Evolutionary conservation across 2,888 invertebrate genomes (phyloP).

Genomic region (Laspeyria flexula): DNA sequence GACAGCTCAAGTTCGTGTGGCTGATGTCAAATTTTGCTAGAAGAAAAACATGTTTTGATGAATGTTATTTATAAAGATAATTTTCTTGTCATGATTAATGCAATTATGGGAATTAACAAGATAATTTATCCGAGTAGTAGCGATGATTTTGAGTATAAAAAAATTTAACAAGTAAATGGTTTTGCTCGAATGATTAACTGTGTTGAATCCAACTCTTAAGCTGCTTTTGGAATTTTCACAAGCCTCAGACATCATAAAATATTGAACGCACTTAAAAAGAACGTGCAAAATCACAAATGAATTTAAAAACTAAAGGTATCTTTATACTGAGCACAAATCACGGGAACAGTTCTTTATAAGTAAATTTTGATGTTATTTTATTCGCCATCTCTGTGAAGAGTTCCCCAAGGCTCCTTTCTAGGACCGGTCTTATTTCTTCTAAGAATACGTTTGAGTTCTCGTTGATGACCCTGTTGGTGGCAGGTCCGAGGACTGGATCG

Average conservation of each 20-base stretch:
- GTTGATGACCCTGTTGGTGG: conserved; percentile 89
- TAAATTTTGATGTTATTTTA: conserved; percentile 88
- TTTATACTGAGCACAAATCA: conserved; percentile 45
- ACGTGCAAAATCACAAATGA: conserved; percentile 33
- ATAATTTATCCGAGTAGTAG: too few species aligned
- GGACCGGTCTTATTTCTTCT: conserved; percentile 88
- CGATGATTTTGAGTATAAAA: too few species aligned
- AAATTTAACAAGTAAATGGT: too few species aligned
- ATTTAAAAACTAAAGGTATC: conserved; percentile 18
- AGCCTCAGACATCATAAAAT: conserved; percentile 16
- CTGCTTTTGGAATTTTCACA: conserved; percentile 26
- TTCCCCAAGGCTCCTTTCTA: conserved; percentile 87
- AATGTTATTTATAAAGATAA: too few species aligned
- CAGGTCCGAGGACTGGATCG: conserved; percentile 88
- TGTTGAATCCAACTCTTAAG: conserved; percentile 13
- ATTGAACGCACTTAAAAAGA: conserved; percentile 7
- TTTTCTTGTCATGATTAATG: too few species aligned
- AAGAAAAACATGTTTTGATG: too few species aligned
- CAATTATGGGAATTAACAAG: too few species aligned
- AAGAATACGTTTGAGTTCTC: conserved; percentile 89
- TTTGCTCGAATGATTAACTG: neutral
- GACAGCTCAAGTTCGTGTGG: too few species aligned
- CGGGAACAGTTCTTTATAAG: conserved; percentile 90
- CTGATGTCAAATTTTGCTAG: too few species aligned
- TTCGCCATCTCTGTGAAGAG: conserved; percentile 90